Evolutionary conservation across 2,113 vertebrate species (phyloP).

Genomic region (Pogonocichla stellata): DNA sequence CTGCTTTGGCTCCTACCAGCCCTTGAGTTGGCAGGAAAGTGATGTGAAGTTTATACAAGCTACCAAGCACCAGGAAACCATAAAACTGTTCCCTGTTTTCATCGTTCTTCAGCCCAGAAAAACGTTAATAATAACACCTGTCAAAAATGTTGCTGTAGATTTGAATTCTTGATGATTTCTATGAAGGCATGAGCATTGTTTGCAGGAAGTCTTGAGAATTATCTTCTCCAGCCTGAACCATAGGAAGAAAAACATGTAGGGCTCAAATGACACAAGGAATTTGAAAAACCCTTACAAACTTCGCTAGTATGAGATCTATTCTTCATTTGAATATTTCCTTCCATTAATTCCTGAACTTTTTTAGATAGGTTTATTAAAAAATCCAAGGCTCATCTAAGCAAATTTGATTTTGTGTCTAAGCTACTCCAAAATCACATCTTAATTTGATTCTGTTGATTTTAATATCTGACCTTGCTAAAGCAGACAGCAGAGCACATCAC

Average conservation of each 20-base stretch:
- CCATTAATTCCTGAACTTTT: not conserved
- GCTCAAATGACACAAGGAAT: not conserved
- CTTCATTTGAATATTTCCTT: not conserved
- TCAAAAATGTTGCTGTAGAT: not conserved
- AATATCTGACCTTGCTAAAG: conserved; percentile 24
- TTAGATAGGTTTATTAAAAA: conserved; percentile 11
- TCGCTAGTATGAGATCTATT: not conserved
- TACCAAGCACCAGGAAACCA: not conserved
- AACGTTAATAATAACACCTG: not conserved
- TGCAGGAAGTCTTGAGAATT: not conserved
- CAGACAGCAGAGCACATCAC: not conserved
- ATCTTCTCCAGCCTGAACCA: not conserved
- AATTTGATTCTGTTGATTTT: conserved; percentile 32
- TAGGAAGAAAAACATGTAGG: not conserved
- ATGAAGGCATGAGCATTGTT: not conserved
- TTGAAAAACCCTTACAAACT: not conserved
- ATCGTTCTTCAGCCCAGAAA: not conserved
- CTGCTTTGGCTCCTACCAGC: not conserved
- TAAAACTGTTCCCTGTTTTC: not conserved
- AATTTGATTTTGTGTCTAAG: conserved; percentile 40
- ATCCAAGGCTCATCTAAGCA: not conserved
- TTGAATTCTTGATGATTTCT: not conserved
- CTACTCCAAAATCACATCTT: conserved; percentile 10
- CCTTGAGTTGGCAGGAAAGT: not conserved
- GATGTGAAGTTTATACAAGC: not conserved